Conservation (phyloP, 2,113 vertebrate genomes). For the Pterocles orientalis region DNA sequence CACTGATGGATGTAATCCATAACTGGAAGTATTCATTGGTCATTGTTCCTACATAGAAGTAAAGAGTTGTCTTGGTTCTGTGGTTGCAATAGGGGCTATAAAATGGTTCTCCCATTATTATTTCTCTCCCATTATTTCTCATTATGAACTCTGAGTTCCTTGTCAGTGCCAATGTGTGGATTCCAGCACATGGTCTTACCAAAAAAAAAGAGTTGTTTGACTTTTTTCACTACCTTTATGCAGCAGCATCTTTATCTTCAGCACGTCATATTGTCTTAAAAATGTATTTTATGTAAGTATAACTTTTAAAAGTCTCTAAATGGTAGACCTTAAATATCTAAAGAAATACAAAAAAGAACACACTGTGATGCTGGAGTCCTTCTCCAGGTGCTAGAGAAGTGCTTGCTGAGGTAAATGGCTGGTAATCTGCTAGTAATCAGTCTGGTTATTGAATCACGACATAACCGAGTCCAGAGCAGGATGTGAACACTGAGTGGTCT, state of each 20-base stretch:
- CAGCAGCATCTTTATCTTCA: background rate
- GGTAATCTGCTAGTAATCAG: background rate
- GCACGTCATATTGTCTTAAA: background rate
- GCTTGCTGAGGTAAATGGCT: background rate
- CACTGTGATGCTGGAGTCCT: background rate
- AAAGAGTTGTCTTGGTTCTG: background rate
- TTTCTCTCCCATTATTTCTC: background rate
- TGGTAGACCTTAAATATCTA: background rate
- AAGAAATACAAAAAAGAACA: background rate
- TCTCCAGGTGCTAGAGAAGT: background rate
- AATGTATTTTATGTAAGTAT: background rate
- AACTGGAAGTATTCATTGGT: background rate
- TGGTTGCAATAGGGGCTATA: background rate
- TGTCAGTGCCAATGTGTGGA: background rate
- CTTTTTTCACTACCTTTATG: background rate
- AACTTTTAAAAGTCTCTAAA: background rate
- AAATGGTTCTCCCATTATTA: background rate
- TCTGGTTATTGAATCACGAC: background rate
- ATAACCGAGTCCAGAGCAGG: background rate
- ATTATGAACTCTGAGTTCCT: background rate
- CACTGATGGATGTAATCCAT: background rate
- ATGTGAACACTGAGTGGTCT: background rate
- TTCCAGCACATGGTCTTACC: background rate
- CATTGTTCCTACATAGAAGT: background rate
- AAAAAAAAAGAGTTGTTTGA: background rate